These are phyloP conservation scores for Beroe ovata DNA, from an alignment of 37 sponge, comb jelly and placozoan species.

Conservation along the genomic window DNA sequence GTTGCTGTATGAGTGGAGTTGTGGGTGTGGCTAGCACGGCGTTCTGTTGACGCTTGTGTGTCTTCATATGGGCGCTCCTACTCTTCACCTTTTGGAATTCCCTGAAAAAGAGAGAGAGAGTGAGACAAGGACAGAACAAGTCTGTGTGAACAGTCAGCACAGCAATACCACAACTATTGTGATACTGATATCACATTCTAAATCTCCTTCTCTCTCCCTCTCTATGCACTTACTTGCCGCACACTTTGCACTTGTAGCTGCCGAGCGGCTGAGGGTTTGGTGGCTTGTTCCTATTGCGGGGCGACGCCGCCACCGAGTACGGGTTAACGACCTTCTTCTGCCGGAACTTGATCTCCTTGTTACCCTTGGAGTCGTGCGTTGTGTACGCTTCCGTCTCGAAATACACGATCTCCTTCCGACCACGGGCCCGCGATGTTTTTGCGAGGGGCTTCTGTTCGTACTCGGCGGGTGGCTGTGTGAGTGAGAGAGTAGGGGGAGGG, in stretches of 20 bases:
- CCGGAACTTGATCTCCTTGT: slow-evolving; percentile 64
- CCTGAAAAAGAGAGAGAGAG: slow-evolving; percentile 67
- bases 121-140: not conserved
- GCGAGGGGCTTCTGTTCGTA: not conserved
- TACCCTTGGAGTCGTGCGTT: slow-evolving; percentile 51
- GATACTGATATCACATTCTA: not conserved
- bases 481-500: not conserved
- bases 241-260: slow-evolving; percentile 67
- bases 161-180: not conserved
- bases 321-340: slow-evolving; percentile 67
- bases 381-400: slow-evolving; percentile 66
- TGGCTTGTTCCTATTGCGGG: slow-evolving; percentile 41
- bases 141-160: too few species aligned
- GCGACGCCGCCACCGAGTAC: slow-evolving; percentile 9
- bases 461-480: not conserved
- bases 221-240: slow-evolving; percentile 66
- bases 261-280: slow-evolving; percentile 63
- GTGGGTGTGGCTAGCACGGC: not conserved
- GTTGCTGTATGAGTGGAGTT: slow-evolving; percentile 11
- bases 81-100: slow-evolving; percentile 90
- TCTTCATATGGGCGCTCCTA: slow-evolving; percentile 95
- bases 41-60: slow-evolving; percentile 72
- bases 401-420: slow-evolving; percentile 57
- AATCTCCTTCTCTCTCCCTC: too few species aligned
- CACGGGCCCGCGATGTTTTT: not conserved